A percentile compares a stretch with the other conserved stretches of the same genome.
Evolutionary conservation across 1,140 invertebrate genomes (phyloP).

Genomic region (Eupristina koningsbergeri): DNA sequence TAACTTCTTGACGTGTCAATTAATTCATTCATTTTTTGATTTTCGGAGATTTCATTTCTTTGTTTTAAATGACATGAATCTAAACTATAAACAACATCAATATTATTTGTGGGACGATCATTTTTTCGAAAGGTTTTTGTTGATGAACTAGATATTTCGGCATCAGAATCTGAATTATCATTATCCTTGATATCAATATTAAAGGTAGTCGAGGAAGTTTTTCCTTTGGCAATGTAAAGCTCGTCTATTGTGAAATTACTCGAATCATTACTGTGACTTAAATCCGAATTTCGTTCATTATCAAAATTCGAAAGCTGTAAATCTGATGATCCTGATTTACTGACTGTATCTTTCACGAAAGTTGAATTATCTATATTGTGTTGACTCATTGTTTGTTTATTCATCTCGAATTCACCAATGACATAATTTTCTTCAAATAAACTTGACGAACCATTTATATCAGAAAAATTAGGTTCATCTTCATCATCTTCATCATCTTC

Average conservation of each 20-base stretch:
- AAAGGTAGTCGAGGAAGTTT: background rate
- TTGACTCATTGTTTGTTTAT: background rate
- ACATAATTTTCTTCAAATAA: conserved; percentile 11
- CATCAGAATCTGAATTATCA: conserved; percentile 8
- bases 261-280: background rate
- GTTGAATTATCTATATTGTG: background rate
- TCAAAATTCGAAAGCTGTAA: background rate
- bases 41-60: background rate
- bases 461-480: conserved; percentile 16
- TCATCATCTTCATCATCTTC: too few relatives aligned
- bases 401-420: conserved; percentile 19
- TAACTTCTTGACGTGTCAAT: background rate
- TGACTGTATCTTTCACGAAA: background rate
- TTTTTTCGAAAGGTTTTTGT: conserved; percentile 35
- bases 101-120: background rate
- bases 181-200: background rate
- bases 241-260: background rate
- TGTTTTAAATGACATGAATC: background rate
- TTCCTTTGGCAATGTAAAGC: background rate
- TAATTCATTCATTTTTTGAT: background rate
- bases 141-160: background rate
- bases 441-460: conserved; percentile 9
- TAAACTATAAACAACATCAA: background rate
- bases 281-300: background rate
- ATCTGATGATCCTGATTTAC: background rate